Evolutionary conservation across 2,113 vertebrate species (phyloP), one percentile per base, ranked within the genome.

Genomic region (Podiceps cristatus): DNA sequence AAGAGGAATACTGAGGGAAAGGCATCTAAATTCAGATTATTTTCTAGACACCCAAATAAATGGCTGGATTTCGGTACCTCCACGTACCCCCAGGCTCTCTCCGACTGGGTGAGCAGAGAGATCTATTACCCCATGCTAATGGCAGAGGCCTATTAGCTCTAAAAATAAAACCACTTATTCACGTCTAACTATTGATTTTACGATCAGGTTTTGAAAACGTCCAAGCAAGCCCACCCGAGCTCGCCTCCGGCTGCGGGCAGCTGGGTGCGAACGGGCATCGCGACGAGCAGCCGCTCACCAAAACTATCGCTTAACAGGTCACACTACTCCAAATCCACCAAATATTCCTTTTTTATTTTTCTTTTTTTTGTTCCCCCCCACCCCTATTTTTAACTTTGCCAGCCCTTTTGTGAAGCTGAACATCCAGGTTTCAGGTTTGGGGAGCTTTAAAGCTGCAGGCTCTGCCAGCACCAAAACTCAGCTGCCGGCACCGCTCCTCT

Each of bases 11-110:
- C 8, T 2, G 17, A 93, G 8, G 15, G 56, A 84, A 71, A 93
- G 56, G 68, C 92, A 68, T 77, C 86, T 60, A 85, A 87, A 96
- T 93, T 94, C 88, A 50, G 95, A 82, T 95, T 92, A 50, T 91
- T 96, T 95, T 69, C 16, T 5, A 76, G 92, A 74, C 77, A 66
- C 33, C 20, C 82, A 55, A 66, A 92, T 58, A 79, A 80, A 86
- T 45, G 56, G 45, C 7, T 79, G 92, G 64, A 35, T 91, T 42
- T 81, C 1, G 25, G 80, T 22, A 13, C 20, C 15, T 58, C 80
- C 60, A 47, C 4, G 8, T 23, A 42, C 18, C 23, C 56, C 27
- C 44, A 8, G 80, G 86, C 69, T 75, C 55, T 86, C 88, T 49
- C 88, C 86, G 82, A 22, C 0, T 0, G 1, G 47, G 64, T 1